Evolutionary conservation across 1,140 invertebrate genomes (phyloP).

Genomic region (Manduca sexta): DNA sequence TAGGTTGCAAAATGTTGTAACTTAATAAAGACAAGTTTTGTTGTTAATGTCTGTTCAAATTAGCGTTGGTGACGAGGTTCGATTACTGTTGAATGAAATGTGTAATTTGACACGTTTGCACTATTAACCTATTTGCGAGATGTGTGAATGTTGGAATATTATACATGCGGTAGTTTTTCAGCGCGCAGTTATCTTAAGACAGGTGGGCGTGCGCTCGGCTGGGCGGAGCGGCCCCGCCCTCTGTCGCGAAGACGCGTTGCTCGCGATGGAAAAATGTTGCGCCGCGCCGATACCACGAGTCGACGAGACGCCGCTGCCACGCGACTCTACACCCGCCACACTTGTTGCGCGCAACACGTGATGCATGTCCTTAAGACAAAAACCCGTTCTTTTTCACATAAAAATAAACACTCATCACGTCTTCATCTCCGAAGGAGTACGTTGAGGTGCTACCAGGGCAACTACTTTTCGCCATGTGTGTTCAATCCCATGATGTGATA

Average conservation of each 20-base stretch:
- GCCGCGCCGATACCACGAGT: constrained; percentile 22
- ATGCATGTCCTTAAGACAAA: neutral
- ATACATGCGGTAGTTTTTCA: constrained; percentile 6
- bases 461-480: too few relatives aligned
- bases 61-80: constrained; percentile 13
- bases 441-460: too few relatives aligned
- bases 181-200: constrained; percentile 26
- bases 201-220: constrained; percentile 44
- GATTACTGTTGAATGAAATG: constrained; percentile 7
- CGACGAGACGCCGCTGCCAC: neutral
- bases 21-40: neutral
- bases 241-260: constrained; percentile 38
- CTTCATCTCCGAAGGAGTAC: too few relatives aligned
- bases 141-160: neutral
- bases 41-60: constrained; percentile 9
- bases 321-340: neutral
- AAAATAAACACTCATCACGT: too few relatives aligned
- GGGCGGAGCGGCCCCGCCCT: constrained; percentile 56
- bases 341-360: constrained; percentile 4
- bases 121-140: constrained; percentile 6
- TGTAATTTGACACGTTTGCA: constrained; percentile 12
- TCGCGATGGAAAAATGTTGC: constrained; percentile 45
- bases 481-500: too few relatives aligned
- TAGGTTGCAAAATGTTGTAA: too few relatives aligned
- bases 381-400: neutral